Conservation (phyloP, 2,113 vertebrate genomes). For the Pteronura brasiliensis region DNA sequence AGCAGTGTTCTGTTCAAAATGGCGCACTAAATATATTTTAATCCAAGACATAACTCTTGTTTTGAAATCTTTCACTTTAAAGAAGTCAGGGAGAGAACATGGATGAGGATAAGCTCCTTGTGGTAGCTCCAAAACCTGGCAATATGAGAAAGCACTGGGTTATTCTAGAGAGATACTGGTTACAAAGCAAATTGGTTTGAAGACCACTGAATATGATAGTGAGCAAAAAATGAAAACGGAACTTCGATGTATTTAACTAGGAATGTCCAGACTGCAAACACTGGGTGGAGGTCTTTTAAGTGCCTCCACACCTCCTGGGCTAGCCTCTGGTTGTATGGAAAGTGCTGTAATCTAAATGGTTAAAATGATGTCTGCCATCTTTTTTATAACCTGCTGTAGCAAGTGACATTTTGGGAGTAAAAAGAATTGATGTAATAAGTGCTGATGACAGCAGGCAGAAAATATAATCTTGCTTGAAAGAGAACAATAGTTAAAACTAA, state of each 20-base stretch:
- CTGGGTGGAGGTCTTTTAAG: background rate
- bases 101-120: background rate
- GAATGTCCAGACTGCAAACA: background rate
- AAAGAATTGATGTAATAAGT: background rate
- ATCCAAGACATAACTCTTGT: background rate
- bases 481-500: background rate
- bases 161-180: background rate
- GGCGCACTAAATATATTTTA: background rate
- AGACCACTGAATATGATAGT: accelerated
- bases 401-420: background rate
- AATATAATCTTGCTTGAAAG: background rate
- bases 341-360: background rate
- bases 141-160: background rate
- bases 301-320: background rate
- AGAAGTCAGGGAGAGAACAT: background rate
- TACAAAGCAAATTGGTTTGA: background rate
- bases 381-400: background rate
- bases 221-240: background rate
- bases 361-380: background rate
- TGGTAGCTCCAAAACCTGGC: background rate
- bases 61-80: background rate
- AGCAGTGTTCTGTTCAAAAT: background rate
- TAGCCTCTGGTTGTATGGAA: background rate
- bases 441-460: background rate
- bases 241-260: background rate